A percentile compares a stretch with the other conserved stretches of the same genome.
These are phyloP conservation scores for Chaetura pelagica DNA, from an alignment of 2,113 vertebrate genomes.

Conservation along the genomic window DNA sequence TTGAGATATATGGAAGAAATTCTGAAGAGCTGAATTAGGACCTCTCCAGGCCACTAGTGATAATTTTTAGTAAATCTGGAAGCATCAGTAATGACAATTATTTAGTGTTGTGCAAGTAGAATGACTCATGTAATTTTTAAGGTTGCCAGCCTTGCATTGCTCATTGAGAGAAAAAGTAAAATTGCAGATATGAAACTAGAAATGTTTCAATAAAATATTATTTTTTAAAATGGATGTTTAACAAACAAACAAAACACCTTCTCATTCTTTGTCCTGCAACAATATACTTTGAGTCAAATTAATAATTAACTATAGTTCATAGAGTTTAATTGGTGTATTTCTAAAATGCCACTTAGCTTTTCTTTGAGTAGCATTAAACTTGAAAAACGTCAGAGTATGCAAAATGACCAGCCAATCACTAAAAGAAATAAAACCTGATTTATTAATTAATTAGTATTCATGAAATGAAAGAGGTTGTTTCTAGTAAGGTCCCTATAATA, in stretches of 20 bases:
- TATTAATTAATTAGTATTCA: conserved; percentile 5
- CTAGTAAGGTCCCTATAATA: background rate
- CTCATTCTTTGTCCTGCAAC: background rate
- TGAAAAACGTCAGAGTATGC: background rate
- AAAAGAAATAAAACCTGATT: background rate
- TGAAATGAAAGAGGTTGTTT: background rate
- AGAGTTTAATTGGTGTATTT: background rate
- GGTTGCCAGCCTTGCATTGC: background rate
- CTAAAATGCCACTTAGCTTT: background rate
- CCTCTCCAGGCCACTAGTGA: background rate
- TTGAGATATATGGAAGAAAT: background rate
- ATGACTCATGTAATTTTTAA: background rate
- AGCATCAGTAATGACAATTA: background rate
- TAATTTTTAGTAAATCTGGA: background rate
- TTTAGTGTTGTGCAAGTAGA: background rate
- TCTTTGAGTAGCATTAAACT: background rate
- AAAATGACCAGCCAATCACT: background rate
- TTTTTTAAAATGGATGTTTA: background rate
- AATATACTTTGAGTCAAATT: background rate
- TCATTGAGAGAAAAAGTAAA: background rate
- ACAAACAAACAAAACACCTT: background rate
- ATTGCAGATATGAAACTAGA: background rate
- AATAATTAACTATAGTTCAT: background rate
- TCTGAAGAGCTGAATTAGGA: background rate
- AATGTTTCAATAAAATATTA: background rate